Evolutionary conservation across 2,797 vertebrate genomes (phyloP).

Genomic region (Iguana delicatissima): DNA sequence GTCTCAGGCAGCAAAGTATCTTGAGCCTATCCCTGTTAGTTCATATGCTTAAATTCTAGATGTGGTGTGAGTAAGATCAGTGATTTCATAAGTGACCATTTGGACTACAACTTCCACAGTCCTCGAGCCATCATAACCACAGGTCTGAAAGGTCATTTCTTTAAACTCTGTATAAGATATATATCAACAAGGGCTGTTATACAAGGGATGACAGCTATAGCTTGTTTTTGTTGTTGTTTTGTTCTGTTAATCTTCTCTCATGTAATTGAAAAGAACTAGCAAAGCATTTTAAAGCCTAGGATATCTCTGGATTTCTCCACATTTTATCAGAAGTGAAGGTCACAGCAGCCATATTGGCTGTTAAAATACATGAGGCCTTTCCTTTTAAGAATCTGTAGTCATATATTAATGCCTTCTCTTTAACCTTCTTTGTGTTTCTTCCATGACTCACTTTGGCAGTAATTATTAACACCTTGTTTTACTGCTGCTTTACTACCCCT

Average conservation of each 20-base stretch:
- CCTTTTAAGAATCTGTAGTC: conserved; percentile 22
- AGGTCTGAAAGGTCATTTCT: no score
- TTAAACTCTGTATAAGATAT: no score
- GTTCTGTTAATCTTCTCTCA: neutral
- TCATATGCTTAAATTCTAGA: neutral
- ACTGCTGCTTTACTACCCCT: conserved; percentile 27
- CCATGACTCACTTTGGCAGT: conserved; percentile 36
- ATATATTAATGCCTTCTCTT: conserved; percentile 13
- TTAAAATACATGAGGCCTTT: conserved; percentile 39
- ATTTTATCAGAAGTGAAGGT: conserved; percentile 36
- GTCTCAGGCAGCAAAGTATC: neutral
- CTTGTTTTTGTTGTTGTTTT: neutral
- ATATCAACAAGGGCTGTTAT: neutral
- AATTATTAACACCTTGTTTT: conserved; percentile 40
- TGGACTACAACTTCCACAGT: no score
- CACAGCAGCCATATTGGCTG: conserved; percentile 16
- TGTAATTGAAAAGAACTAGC: neutral
- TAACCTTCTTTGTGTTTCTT: conserved; percentile 37
- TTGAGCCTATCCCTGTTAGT: neutral
- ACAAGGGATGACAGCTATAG: neutral
- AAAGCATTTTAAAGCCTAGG: neutral
- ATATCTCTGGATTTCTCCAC: neutral
- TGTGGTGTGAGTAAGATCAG: neutral
- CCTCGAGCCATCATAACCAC: no score
- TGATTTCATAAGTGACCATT: no score